Conservation (phyloP, 2,888 invertebrate genomes). For the Sarcophaga caerulescens region DNA sequence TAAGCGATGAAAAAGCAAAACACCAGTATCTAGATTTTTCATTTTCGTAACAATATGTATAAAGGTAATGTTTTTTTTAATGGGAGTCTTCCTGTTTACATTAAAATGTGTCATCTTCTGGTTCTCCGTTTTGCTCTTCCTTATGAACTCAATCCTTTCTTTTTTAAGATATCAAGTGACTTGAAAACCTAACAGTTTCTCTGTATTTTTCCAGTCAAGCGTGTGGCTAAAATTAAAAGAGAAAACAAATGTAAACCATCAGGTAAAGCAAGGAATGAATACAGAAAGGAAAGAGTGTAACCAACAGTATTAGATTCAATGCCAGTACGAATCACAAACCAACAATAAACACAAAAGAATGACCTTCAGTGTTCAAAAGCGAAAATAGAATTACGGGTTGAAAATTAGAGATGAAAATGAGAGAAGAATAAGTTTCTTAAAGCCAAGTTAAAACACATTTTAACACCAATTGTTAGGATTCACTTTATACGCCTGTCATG, state of each 20-base stretch:
- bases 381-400: background rate
- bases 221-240: no score
- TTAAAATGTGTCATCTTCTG: background rate
- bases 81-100: background rate
- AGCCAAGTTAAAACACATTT: constrained; percentile 28
- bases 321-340: background rate
- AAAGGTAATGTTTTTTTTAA: no score
- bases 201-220: no score
- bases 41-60: no score
- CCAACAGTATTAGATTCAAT: constrained; percentile 30
- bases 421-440: background rate
- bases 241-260: no score
- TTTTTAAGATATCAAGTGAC: no score
- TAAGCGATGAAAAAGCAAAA: no score
- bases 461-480: constrained; percentile 36
- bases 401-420: background rate
- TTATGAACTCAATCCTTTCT: no score
- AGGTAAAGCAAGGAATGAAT: no score
- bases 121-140: background rate
- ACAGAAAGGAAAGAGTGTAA: constrained; percentile 16
- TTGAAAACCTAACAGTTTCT: no score
- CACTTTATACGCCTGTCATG: constrained; percentile 11
- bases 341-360: background rate
- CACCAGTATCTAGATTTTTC: no score
- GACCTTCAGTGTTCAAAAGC: constrained; percentile 20